Base-by-base conservation (phyloP, 2,888 invertebrate species). In the Eudasyphora cyanicolor region DNA sequence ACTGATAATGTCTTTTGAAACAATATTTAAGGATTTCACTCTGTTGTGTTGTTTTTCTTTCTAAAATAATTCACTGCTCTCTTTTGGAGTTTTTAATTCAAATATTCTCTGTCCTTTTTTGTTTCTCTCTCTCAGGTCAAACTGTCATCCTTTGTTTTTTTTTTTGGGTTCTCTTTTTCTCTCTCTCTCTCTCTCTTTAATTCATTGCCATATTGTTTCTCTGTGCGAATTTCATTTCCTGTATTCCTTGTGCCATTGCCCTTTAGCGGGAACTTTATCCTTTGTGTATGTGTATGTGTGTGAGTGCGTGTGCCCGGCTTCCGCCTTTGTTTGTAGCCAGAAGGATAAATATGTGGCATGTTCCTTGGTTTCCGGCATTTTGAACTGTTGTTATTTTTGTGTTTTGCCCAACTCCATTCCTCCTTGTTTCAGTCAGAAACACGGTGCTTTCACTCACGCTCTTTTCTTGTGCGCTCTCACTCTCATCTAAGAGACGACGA, bases 301-400 rank as follows among this genome's bases (percentile, higher is more conserved):
- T 1, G 2, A 24, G 27, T 45, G 57, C 12, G 10, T 57, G 57
- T 24, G 57, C 4, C 12, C 4, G 54, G n/a, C n/a, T 7, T 35
- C 35, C 6, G 35, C 35, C 10, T 24, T 54, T 60, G 27, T 7
- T 24, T 35, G 2, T 12, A 3, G 67, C 3, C 21, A 42, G 42
- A 21, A 35, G 67, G 67, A 14, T 42, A 64, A 42, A 38, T 60
- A 29, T 76, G 60, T 45, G 67, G 17, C 45, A 45, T 77, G 67
- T 77, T 74, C 69, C 60, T 45, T 19, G 69, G 77, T 77, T 82
- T 82, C 77, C 82, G 77, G 74, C 67, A 67, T 67, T n/a, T 67
- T 42, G 38, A 67, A 67, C 38, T 38, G 67, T 42, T 60, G 60
- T 60, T 60, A 29, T 60, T 60, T 60, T n/a, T n/a, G n/a, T 60